Evolutionary conservation across 2,888 invertebrate species (phyloP), one percentile per base, ranked within the genome.

Genomic region (Slavum lentiscoides): DNA sequence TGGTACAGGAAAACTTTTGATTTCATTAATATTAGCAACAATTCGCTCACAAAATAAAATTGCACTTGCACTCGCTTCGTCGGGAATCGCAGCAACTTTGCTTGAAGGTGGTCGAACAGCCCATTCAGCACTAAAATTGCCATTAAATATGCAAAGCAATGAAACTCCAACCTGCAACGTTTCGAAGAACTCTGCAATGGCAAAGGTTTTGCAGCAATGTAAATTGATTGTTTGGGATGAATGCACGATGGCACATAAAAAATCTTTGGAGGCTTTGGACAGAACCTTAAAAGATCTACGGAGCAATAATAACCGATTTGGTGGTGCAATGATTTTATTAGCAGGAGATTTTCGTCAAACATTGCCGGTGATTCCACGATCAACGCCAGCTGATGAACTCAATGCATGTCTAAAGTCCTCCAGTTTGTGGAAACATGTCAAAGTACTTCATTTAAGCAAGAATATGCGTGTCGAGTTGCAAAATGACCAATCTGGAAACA

Each of bases 171-270:
- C 30, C 30, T 30, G 30, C 30, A 30, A 30, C 30, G 30, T 30
- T 30, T 30, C 30, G 30, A 30, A 30, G 30, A 30, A 30, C 30
- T 30, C 30, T 30, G 30, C 30, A 30, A 30, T 30, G 30, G 30
- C 30, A 30, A 84, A 84, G 83, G 83, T 86, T n/a, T 83, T 87
- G 39, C 82, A 83, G 80, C 69, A 84, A 81, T 83, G 84, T 67
- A 84, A 83, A 84, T 59, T 72, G n/a, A 82, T 83, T 74, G 82
- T 86, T 17, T 85, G 84, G 85, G 85, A 86, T 82, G 84, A 86
- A 75, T 85, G 85, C 81, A 86, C 86, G 13, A 87, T 87, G 87
- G 82, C 86, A 4, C 86, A 86, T 80, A 86, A 86, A 83, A 82
- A 83, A 74, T 80, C 84, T 30, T 75, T 86, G 15, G 86, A 87